These are phyloP conservation scores for Nothocercus nigrocapillus DNA, from an alignment of 2,113 vertebrate genomes.

Conservation along the genomic window DNA sequence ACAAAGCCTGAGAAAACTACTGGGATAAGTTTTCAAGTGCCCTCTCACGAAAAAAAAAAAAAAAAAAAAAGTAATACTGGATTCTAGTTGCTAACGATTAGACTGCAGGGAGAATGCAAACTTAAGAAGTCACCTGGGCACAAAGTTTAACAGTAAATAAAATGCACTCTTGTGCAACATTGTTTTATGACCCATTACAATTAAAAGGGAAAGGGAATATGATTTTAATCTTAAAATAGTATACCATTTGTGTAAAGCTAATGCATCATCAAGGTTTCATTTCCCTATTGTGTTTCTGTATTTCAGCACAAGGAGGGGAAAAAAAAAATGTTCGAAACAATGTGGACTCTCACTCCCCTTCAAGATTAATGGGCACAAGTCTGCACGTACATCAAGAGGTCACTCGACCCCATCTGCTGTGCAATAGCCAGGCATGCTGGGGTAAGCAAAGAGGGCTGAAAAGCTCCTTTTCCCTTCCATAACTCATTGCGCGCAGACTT, in stretches of 20 bases:
- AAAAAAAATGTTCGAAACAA: neutral
- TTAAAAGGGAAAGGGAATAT: conserved; percentile 1
- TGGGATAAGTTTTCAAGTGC: neutral
- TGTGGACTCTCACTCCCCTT: conserved; percentile 12
- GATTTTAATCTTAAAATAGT: conserved; percentile 61
- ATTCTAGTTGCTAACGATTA: neutral
- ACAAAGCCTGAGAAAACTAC: neutral
- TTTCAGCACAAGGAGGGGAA: neutral
- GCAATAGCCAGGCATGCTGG: neutral
- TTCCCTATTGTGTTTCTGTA: neutral
- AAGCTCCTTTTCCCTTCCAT: neutral
- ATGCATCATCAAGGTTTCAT: conserved; percentile 18
- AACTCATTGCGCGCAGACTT: neutral
- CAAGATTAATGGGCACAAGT: conserved; percentile 10
- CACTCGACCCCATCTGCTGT: neutral
- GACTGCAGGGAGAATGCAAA: neutral
- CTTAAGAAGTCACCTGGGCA: neutral
- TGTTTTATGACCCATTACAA: conserved; percentile 29
- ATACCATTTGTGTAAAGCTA: neutral
- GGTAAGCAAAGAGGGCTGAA: neutral
- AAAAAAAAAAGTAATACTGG: too few relatives aligned
- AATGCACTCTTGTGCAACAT: neutral
- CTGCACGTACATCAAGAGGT: neutral
- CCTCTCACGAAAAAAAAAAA: neutral
- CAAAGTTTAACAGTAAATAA: neutral